Conservation (phyloP, 2,113 vertebrate genomes). For the Carassius carassius region DNA sequence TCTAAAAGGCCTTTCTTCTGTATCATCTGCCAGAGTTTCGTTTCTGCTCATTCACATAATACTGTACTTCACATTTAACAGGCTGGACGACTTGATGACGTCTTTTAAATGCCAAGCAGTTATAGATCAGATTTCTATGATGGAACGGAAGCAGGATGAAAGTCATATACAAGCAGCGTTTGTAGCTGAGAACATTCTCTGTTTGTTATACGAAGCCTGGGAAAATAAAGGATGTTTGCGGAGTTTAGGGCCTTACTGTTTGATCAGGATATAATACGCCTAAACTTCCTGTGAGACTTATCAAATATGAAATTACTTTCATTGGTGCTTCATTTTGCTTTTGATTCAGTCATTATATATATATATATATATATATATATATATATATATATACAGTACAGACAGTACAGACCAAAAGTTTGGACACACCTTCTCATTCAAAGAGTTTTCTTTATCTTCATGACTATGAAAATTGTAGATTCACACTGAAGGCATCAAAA, state of each 20-base stretch:
- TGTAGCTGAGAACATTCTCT: neutral
- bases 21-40: neutral
- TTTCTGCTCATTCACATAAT: neutral
- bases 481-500: too few species aligned
- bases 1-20: neutral
- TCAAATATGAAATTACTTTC: neutral
- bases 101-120: neutral
- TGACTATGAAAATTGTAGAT: too few species aligned
- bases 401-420: too few species aligned
- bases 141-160: constrained; percentile 13
- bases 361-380: too few species aligned
- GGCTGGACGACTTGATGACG: neutral
- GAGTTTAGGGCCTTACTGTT: constrained; percentile 18
- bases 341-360: too few species aligned
- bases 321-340: too few species aligned
- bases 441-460: too few species aligned
- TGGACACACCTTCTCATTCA: too few species aligned
- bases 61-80: neutral
- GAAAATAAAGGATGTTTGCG: constrained; percentile 42
- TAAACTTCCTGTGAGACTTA: neutral
- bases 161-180: constrained; percentile 15
- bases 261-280: constrained; percentile 19
- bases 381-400: too few species aligned
- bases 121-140: neutral
- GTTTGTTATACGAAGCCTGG: constrained; percentile 23